Evolutionary conservation across 2,888 invertebrate species (phyloP).

Genomic region (Microdon myrmicae): DNA sequence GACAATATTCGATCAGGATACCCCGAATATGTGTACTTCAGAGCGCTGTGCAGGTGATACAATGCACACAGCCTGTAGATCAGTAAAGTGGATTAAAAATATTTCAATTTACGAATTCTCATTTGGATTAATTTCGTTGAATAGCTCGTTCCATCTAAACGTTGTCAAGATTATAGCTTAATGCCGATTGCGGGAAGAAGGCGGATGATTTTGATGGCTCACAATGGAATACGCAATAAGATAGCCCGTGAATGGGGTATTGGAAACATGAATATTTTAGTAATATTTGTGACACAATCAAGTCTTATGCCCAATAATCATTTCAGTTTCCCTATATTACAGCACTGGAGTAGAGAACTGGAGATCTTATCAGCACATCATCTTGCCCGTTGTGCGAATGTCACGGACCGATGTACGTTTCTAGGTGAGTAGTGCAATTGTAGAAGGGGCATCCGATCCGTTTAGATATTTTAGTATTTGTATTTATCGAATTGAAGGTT

Average conservation of each 20-base stretch:
- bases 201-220: constrained; percentile 39
- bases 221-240: constrained; percentile 56
- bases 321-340: not conserved
- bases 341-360: constrained; percentile 55
- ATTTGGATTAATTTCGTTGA: not conserved
- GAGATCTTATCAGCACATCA: constrained; percentile 41
- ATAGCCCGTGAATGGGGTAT: constrained; percentile 51
- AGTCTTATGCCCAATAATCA: not conserved
- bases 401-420: constrained; percentile 43
- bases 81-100: too few species aligned
- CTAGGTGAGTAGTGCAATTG: constrained; percentile 51
- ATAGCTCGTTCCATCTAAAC: constrained; percentile 1
- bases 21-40: constrained; percentile 10
- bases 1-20: constrained; percentile 6
- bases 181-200: constrained; percentile 1
- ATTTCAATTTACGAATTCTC: not conserved
- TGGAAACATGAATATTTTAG: constrained; percentile 55
- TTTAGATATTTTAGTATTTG: too few species aligned
- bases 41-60: not conserved
- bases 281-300: constrained; percentile 3
- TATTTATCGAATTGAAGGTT: too few species aligned
- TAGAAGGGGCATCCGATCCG: too few species aligned
- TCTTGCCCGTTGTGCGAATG: constrained; percentile 32
- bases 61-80: constrained; percentile 21
- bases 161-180: constrained; percentile 1